Evolutionary conservation across 2,797 vertebrate species (phyloP), one percentile per base, ranked within the genome.

Genomic region (Manis javanica): DNA sequence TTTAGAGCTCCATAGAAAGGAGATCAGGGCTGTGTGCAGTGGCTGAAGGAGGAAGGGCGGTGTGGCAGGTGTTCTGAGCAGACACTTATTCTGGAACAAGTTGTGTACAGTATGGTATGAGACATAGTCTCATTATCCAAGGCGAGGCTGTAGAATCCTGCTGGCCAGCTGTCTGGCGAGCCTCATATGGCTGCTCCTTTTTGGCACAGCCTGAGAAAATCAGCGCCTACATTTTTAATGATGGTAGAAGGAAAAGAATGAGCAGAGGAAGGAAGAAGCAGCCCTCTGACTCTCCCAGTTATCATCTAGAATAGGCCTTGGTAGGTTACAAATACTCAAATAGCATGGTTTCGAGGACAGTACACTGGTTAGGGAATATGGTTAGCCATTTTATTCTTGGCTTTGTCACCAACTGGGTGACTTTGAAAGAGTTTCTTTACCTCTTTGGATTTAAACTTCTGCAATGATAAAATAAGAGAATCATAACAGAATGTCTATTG

Each of bases 121-220:
- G 81, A 77, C 84, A 59, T 1, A 13, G 89, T 26, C 86, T 88
- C 88, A 63, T 96, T 91, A 92, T 74, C 64, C 77, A 82, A 93
- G 94, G 34, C 1, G 1, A 94, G 86, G 94, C 92, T 90, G 5
- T 34, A 16, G 85, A 91, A 94, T 82, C 83, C 87, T 61, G 31
- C n/a, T 68, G 74, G 79, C 53, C 96, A 95, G 95, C 94, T 97
- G 83, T 95, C 90, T 69, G 81, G 49, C 64, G 61, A 78, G 64
- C 49, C 82, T 92, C 61, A 24, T 7, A 19, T 16, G 61, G 74
- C 84, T 87, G 71, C 69, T 72, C 4, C n/a, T 77, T 87, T 96
- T 39, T 75, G 72, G 96, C 63, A 88, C 7, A 49, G 59, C 31
- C 53, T 79, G 83, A 57, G 78, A n/a, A 83, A 94, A 96, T 55